A percentile compares a stretch with the other conserved stretches of the same genome.
phyloP scores from a whole-genome alignment of 2,113 vertebrate species.

The Myiagra hebetior region DNA sequence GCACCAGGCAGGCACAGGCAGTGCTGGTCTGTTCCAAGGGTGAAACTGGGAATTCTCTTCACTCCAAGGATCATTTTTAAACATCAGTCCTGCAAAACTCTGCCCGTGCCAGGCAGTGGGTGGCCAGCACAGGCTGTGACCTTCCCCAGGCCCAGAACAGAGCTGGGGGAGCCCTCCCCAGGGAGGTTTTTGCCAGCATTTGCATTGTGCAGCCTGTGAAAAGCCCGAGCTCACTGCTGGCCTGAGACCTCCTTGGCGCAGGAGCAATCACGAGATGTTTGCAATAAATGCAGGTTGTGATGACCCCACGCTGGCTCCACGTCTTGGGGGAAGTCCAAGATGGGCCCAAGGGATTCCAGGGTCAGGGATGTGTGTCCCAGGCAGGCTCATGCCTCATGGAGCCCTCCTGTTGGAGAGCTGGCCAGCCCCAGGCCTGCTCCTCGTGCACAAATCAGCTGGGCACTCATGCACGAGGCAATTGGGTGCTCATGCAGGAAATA shows the following conservation, averaged over 20 bases:
- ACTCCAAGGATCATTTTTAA: not conserved
- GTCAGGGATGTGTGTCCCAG: not conserved
- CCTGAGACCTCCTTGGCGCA: not conserved
- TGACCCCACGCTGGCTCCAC: not conserved
- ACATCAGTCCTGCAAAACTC: not conserved
- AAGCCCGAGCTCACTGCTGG: not conserved
- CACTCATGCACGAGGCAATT: not conserved
- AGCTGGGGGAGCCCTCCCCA: not conserved
- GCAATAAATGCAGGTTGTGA: not conserved
- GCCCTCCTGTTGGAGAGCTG: not conserved
- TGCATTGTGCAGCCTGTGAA: not conserved
- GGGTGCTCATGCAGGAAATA: not conserved
- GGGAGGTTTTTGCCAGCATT: not conserved
- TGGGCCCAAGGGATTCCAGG: not conserved
- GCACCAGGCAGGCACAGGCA: not conserved
- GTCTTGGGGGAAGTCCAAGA: not conserved
- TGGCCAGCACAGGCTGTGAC: not conserved
- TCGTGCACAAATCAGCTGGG: too few species aligned
- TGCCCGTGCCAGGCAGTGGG: not conserved
- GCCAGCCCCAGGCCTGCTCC: not conserved
- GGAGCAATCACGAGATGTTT: not conserved
- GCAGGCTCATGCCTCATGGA: not conserved
- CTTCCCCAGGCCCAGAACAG: not conserved
- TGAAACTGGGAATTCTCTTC: not conserved
- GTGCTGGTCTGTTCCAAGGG: not conserved